A percentile compares a stretch with the other conserved stretches of the same genome.
phyloP scores from a whole-genome alignment of 2,888 invertebrate genomes.

The Ectobius pallidus region DNA sequence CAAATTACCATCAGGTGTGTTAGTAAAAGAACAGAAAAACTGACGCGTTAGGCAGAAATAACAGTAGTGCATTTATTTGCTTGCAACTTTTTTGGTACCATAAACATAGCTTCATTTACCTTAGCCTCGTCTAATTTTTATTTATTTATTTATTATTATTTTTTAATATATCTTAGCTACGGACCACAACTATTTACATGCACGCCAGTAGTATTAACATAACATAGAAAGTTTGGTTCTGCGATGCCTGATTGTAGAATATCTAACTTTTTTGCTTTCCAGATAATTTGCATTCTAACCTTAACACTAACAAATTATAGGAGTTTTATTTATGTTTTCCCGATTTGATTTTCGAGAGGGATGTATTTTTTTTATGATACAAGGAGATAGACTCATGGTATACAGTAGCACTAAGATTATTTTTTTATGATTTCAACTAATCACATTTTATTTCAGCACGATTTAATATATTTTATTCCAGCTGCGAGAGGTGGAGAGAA shows the following conservation, averaged over 20 bases:
- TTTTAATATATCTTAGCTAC: neutral
- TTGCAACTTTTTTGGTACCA: neutral
- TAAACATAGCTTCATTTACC: neutral
- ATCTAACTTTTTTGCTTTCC: neutral
- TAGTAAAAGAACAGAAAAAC: neutral
- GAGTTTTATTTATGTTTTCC: neutral
- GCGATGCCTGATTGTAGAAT: neutral
- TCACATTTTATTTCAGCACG: slow-evolving; percentile 6
- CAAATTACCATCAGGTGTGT: slow-evolving; percentile 15
- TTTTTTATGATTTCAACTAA: neutral
- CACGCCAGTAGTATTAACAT: slow-evolving; percentile 2
- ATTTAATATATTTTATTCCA: too few relatives aligned
- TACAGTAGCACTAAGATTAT: neutral
- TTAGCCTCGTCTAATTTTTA: neutral
- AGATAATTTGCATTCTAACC: neutral
- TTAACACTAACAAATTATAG: neutral
- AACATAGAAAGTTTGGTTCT: neutral
- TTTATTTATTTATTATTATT: neutral
- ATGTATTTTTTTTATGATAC: neutral
- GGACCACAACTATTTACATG: neutral
- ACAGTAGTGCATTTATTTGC: neutral
- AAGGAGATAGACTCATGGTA: neutral
- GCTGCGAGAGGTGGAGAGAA: too few relatives aligned
- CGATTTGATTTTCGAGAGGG: neutral
- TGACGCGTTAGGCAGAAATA: neutral